Evolutionary conservation across 2,797 vertebrate species (phyloP).

Genomic region (Crenichthys baileyi): DNA sequence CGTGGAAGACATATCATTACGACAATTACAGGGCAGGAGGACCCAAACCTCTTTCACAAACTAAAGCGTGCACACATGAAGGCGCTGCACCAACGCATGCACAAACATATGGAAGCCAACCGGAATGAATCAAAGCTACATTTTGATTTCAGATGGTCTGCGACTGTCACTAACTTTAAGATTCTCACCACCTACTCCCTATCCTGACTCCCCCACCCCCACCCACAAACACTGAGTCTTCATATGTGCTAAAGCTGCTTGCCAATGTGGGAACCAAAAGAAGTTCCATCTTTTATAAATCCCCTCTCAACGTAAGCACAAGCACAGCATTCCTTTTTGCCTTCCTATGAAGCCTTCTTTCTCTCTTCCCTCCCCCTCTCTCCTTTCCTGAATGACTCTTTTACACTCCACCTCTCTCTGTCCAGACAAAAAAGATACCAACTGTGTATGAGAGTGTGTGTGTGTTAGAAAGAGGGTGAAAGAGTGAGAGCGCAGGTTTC

Average conservation of each 20-base stretch:
- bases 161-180: constrained; percentile 8
- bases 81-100: constrained; percentile 12
- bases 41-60: constrained; percentile 43
- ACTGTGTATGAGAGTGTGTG: constrained; percentile 23
- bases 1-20: constrained; percentile 78
- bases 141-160: constrained; percentile 37
- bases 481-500: constrained; percentile 64
- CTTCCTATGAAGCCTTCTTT: constrained; percentile 50
- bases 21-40: constrained; percentile 75
- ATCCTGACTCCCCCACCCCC: not conserved
- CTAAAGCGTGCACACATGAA: constrained; percentile 27
- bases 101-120: constrained; percentile 33
- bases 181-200: not conserved
- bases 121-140: constrained; percentile 28
- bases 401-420: constrained; percentile 30
- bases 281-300: constrained; percentile 72
- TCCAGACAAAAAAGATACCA: constrained; percentile 53
- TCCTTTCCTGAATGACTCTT: constrained; percentile 35
- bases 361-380: constrained; percentile 22
- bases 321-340: constrained; percentile 70
- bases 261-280: constrained; percentile 67
- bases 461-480: constrained; percentile 35
- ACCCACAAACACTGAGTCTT: constrained; percentile 27
- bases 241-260: constrained; percentile 65
- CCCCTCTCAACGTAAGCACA: constrained; percentile 60